Evolutionary conservation across 1,140 invertebrate genomes (phyloP).

Genomic region (Vanessa tameamea): DNA sequence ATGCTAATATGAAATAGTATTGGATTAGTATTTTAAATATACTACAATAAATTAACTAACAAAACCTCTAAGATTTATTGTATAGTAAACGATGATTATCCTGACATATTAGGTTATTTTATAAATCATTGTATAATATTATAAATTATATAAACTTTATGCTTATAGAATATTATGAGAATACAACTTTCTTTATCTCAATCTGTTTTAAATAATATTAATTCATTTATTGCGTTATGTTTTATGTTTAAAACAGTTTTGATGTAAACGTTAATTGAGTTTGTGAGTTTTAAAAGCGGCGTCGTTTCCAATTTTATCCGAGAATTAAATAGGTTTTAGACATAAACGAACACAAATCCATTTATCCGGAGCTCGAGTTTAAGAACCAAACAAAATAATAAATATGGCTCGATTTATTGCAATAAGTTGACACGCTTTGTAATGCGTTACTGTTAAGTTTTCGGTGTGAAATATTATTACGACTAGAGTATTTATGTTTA

Average conservation of each 20-base stretch:
- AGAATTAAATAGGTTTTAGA: constrained; percentile 13
- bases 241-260: neutral
- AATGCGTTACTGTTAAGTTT: constrained; percentile 1
- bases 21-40: no score
- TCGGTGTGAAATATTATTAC: neutral
- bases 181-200: no score
- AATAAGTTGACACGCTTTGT: neutral
- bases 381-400: constrained; percentile 22
- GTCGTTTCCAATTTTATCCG: constrained; percentile 10
- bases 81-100: no score
- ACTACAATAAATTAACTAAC: no score
- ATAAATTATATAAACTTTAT: no score
- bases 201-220: neutral
- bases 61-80: no score
- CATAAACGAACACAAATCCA: constrained; percentile 13
- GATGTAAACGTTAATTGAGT: neutral
- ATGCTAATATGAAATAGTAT: no score
- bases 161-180: no score
- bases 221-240: neutral
- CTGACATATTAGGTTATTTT: no score
- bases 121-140: no score
- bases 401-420: constrained; percentile 18
- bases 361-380: constrained; percentile 15
- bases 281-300: neutral
- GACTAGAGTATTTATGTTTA: neutral